Evolutionary conservation across 2,797 vertebrate species (phyloP), one percentile per base, ranked within the genome.

Genomic region (Betta splendens): DNA sequence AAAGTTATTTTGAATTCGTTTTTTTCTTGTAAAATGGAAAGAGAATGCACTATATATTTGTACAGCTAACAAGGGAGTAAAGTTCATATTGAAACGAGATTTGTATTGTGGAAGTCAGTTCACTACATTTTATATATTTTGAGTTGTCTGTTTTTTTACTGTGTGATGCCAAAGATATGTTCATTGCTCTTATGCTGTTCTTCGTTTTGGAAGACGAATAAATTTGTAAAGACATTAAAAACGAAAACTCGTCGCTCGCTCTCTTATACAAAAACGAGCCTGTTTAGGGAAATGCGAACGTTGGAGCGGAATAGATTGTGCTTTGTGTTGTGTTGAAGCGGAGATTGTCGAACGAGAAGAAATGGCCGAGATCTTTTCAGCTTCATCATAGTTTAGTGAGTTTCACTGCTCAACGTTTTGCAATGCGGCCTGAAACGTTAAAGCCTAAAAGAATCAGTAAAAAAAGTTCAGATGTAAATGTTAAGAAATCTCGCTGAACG

Each of bases 51-150:
- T 95, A 94, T 94, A 94, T 94, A 31, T 35, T 93, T 95, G 94
- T 95, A 95, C 87, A 95, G 93, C 90, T 85, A 85, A 86, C 91
- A 86, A 87, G 90, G 87, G 91, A 94, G 93, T 92, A 81, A 94
- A 93, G 94, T 98, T 98, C 95, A 96, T 96, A 97, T 97, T 96
- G 95, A 95, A 97, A 96, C 93, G 92, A 93, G 91, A 94, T 94
- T 95, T 94, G 94, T 96, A 95, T 93, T 87, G 94, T 93, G 93
- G 89, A 94, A 94, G 93, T 91, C 85, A 81, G 89, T 91, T 90
- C 91, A 92, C 93, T 95, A 94, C 94, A 91, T 95, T 95, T 83
- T 89, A 65, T 92, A 94, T 94, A 94, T 92, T n/a, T 93, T 91
- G 90, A 91, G 91, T 94, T 92, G 80, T 90, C 78, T 83, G 85